Percentiles rank a stretch among this genome's conserved stretches.
Evolutionary conservation across 2,797 vertebrate genomes (phyloP).

Genomic region (Hozukius guyotensis): DNA sequence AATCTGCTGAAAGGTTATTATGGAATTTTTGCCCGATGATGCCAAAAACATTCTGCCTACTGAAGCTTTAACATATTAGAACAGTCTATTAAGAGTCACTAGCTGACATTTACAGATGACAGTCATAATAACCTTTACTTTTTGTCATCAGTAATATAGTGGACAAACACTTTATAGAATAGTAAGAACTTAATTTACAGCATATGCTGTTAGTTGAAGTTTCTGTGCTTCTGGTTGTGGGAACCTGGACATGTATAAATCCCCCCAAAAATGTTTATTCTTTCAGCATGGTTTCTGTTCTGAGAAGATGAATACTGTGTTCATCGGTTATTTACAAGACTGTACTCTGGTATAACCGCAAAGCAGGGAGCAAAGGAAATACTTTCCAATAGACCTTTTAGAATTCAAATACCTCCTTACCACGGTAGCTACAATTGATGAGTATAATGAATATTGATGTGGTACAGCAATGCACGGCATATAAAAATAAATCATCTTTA

Average conservation of each 20-base stretch:
- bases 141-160: not conserved
- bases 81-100: not conserved
- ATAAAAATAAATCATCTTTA: constrained; percentile 25
- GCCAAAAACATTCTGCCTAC: too few relatives aligned
- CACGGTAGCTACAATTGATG: not conserved
- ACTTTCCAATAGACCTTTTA: not conserved
- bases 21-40: too few relatives aligned
- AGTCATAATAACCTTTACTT: not conserved
- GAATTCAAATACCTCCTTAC: not conserved
- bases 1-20: too few relatives aligned
- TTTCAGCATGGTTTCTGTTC: not conserved
- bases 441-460: not conserved
- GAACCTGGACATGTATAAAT: not conserved
- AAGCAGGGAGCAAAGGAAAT: not conserved
- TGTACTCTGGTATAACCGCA: rapidly evolving
- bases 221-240: not conserved
- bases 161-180: not conserved
- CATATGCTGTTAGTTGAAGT: not conserved
- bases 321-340: too few relatives aligned
- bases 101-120: not conserved
- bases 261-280: not conserved
- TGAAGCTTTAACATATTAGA: not conserved
- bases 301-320: not conserved
- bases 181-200: not conserved
- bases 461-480: not conserved